A percentile compares a stretch with the other conserved stretches of the same genome.
Evolutionary conservation across 1,140 invertebrate genomes (phyloP).

Genomic region (Eupristina koningsbergeri): DNA sequence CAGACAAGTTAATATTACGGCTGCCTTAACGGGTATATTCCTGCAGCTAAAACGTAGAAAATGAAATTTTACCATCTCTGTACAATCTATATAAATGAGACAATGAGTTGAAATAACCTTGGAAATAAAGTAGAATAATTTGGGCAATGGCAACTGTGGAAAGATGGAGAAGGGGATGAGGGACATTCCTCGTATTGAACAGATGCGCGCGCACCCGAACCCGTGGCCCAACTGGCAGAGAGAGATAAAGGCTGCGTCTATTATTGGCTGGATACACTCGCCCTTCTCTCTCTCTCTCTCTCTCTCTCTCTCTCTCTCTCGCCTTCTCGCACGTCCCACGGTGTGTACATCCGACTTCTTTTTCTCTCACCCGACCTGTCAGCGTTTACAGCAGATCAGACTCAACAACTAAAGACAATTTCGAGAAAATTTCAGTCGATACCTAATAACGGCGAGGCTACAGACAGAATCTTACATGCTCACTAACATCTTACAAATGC

Average conservation of each 20-base stretch:
- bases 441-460: background rate
- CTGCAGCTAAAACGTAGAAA: constrained; percentile 26
- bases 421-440: background rate
- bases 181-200: constrained; percentile 66
- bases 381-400: background rate
- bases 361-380: background rate
- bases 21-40: background rate
- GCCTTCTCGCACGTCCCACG: background rate
- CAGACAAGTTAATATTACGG: constrained; percentile 35
- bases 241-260: constrained; percentile 57
- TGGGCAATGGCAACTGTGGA: constrained; percentile 45
- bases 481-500: no score
- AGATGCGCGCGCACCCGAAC: constrained; percentile 67
- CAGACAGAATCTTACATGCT: background rate
- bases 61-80: constrained; percentile 44
- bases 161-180: constrained; percentile 48
- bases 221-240: constrained; percentile 40
- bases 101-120: constrained; percentile 47
- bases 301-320: background rate
- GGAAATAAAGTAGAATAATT: constrained; percentile 50
- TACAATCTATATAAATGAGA: constrained; percentile 51
- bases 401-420: background rate
- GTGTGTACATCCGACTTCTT: background rate
- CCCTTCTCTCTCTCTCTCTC: constrained; percentile 2
- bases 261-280: constrained; percentile 45